Conservation (phyloP, 2,113 vertebrate genomes). For the Coturnix japonica region DNA sequence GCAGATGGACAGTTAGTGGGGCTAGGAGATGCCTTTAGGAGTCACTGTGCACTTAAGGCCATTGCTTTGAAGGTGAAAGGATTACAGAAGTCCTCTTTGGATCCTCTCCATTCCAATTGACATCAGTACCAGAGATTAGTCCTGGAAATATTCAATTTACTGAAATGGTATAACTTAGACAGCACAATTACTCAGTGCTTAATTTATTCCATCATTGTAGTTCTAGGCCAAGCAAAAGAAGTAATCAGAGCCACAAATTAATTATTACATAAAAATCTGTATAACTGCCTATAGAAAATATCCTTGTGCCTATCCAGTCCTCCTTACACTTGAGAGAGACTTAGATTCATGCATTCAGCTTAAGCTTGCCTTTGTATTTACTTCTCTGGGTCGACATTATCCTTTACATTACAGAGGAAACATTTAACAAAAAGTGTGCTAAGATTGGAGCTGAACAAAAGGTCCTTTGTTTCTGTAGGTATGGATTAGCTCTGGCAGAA, state of each 20-base stretch:
- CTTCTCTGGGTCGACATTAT: conserved; percentile 5
- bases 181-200: background rate
- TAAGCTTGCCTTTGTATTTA: conserved; percentile 30
- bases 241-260: background rate
- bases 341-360: background rate
- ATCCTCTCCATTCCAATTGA: background rate
- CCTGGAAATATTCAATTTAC: background rate
- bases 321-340: background rate
- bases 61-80: background rate
- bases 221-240: background rate
- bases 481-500: conserved; percentile 45
- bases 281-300: background rate
- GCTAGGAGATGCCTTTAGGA: background rate
- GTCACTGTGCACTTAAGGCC: background rate
- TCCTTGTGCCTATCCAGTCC: background rate
- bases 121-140: accelerated
- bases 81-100: background rate
- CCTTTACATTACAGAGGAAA: background rate
- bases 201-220: background rate
- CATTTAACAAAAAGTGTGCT: conserved; percentile 11
- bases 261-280: background rate
- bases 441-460: conserved; percentile 43
- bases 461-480: conserved; percentile 49
- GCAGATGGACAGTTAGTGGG: accelerated
- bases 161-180: background rate